These are phyloP conservation scores for Neostethus bicornis DNA, from an alignment of 2,797 vertebrate species.

Conservation along the genomic window DNA sequence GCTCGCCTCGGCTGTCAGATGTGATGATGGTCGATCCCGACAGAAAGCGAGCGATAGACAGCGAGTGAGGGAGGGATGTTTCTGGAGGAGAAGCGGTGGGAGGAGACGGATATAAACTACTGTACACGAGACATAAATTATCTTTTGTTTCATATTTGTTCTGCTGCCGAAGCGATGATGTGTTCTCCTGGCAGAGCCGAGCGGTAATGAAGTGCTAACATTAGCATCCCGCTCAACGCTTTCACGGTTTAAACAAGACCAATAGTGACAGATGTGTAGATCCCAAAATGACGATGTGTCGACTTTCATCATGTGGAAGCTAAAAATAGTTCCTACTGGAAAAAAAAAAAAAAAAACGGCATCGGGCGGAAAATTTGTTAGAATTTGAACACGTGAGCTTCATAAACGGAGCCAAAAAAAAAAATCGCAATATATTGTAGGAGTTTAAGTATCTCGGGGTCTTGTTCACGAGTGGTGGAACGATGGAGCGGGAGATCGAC, in stretches of 20 bases:
- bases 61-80: background rate
- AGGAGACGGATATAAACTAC: background rate
- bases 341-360: background rate
- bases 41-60: conserved; percentile 6
- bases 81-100: background rate
- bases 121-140: background rate
- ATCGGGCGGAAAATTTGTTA: background rate
- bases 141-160: background rate
- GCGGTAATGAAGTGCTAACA: background rate
- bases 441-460: too few species aligned
- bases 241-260: background rate
- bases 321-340: background rate
- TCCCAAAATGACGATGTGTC: background rate
- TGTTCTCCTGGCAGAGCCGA: background rate
- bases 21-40: conserved; percentile 56
- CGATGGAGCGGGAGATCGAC: too few species aligned
- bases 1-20: conserved; percentile 47
- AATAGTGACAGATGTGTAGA: background rate
- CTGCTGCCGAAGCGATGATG: background rate
- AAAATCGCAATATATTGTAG: too few species aligned
- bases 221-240: background rate
- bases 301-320: background rate
- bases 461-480: too few species aligned
- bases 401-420: too few species aligned
- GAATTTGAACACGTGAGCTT: too few species aligned